phyloP scores from a whole-genome alignment of 2,888 invertebrate genomes.

The Mycogona germanica region DNA sequence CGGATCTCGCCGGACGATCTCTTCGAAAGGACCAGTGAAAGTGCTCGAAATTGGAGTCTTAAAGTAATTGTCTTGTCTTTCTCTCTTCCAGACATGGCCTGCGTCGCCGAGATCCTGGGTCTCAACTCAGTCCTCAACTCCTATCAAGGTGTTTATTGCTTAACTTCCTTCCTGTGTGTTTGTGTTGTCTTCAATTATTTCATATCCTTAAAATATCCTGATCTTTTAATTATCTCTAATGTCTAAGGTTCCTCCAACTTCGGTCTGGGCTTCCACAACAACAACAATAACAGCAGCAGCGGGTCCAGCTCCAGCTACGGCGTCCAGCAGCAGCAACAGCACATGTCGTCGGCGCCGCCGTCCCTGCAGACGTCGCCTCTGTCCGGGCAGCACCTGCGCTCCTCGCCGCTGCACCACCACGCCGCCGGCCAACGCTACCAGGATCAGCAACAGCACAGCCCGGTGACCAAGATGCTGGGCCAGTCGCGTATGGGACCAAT shows the following conservation, averaged over 20 bases:
- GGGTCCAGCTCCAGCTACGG: no score
- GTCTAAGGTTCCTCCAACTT: constrained; percentile 11
- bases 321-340: background rate
- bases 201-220: no score
- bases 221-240: background rate
- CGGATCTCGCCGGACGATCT: no score
- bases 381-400: constrained; percentile 8
- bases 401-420: background rate
- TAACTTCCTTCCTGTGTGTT: background rate
- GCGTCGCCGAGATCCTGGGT: constrained; percentile 18
- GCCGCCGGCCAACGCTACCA: background rate
- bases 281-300: background rate
- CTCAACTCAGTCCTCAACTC: constrained; percentile 17
- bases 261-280: constrained; percentile 3
- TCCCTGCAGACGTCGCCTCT: background rate
- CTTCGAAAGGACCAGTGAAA: no score
- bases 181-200: no score
- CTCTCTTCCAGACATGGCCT: constrained; percentile 17
- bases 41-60: no score
- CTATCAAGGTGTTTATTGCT: constrained; percentile 1
- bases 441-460: constrained; percentile 4
- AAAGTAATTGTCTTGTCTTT: background rate
- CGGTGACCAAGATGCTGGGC: constrained; percentile 6
- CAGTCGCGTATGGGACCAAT: constrained; percentile 9
- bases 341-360: constrained; percentile 3